Base-by-base conservation (phyloP, 2,888 invertebrate species). In the Toxonevra muliebris region DNA sequence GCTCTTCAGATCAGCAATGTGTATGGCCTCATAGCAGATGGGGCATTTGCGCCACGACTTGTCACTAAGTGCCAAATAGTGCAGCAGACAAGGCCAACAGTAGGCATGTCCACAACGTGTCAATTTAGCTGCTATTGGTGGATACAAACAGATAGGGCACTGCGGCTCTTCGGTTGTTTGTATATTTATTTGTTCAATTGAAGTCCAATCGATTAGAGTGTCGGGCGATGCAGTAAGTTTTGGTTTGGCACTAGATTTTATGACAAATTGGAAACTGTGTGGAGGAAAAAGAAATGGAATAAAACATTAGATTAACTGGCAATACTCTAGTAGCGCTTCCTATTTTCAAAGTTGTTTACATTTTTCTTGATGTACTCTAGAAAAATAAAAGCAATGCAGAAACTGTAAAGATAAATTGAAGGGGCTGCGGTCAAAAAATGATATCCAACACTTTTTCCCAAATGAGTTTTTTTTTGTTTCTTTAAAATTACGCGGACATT, bases 41-140 rank as follows among this genome's bases (percentile, higher is more conserved):
- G 98, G 98, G 84, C 98, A 98, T 79, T 92, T 93, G 43, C 91
- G 87, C 87, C 92, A 93, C 30, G 90, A 87, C 80, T 93, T 92
- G 76, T 97, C 97, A 62, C 93, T 92, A 2, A 96, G 87, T 0
- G 94, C 91, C 53, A 96, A 88, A 82, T 97, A 97, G 84, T 97
- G 97, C 59, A 98, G 88, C 76, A 96, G 90, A 81, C 98, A 98
- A 0, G 96, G 89, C 96, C 96, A 98, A 85, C 98, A 98, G 85
- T 94, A 97, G 71, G 96, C 92, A 82, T 98, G 98, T 11, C 98
- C 97, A 84, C 98, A 98, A 53, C 92, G 90, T 0, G 96, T 97
- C 81, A 97, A 94, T 85, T 97, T 95, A 1, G 93, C 96, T 64
- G 96, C 94, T 58, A 90, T 88, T 4, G 97, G 96, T 45, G 91